Conservation (phyloP, 1,140 invertebrate genomes). For the Pristionchus pacificus region DNA sequence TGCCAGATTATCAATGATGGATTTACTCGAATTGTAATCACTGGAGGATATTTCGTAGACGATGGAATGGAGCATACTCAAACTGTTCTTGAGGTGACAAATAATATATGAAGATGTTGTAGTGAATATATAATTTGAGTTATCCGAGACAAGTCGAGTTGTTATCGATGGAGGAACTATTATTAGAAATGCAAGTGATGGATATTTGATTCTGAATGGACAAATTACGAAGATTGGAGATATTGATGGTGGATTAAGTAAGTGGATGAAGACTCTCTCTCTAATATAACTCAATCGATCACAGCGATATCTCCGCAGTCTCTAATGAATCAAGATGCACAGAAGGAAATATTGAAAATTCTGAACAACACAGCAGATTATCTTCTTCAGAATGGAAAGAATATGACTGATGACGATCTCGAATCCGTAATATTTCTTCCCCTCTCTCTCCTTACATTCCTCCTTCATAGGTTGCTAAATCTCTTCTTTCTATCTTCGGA, state of each 20-base stretch:
- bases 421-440: slow-evolving; percentile 11
- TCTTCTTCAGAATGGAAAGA: slow-evolving; percentile 8
- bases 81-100: background rate
- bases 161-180: slow-evolving; percentile 18
- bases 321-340: slow-evolving; percentile 26
- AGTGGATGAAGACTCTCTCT: background rate
- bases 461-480: slow-evolving; percentile 6
- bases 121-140: slow-evolving; percentile 5
- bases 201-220: slow-evolving; percentile 25
- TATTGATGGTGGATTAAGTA: slow-evolving; percentile 10
- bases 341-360: slow-evolving; percentile 11
- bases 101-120: too few relatives aligned
- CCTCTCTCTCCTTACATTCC: background rate
- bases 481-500: slow-evolving; percentile 17
- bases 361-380: slow-evolving; percentile 17
- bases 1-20: background rate
- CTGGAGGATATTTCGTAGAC: slow-evolving; percentile 11
- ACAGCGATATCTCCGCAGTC: slow-evolving; percentile 20
- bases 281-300: background rate
- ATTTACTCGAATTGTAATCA: slow-evolving; percentile 6
- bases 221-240: slow-evolving; percentile 10
- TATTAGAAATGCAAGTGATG: slow-evolving; percentile 20
- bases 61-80: background rate
- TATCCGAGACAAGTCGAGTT: slow-evolving; percentile 10
- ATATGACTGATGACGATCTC: slow-evolving; percentile 15